Base-by-base conservation (phyloP, 2,888 invertebrate species). In the Stictocephala bisonia region DNA sequence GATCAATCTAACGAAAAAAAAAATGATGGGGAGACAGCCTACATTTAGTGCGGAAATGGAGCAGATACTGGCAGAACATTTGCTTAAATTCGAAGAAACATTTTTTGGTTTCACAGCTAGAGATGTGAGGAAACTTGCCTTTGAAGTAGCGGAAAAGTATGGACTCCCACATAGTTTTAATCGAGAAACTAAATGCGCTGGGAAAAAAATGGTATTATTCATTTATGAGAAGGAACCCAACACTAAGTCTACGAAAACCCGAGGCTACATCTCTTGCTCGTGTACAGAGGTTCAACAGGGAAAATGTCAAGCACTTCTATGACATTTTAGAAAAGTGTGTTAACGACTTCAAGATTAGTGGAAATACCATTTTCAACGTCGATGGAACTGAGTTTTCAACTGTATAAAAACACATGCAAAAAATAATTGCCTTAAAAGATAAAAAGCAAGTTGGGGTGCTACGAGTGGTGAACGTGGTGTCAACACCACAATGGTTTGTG, bases 401-500 rank as follows among this genome's bases (percentile, higher is more conserved):
- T 27, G 60, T 60, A n/a, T 29, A 60, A 60, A 60, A 26, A 9
- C 24, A 22, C 3, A 11, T 26, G 6, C 3, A 44, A 44, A 24
- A 31, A 18, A 27, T 60, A 3, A 4, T 60, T 7, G 60, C 60
- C 22, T 29, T 11, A 9, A 60, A 27, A n/a, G 60, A 29, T 6
- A 60, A 29, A 29, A 24, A 60, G 9, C 60, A 60, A 15, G 31
- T 60, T 9, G 60, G 60, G 27, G 60, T 24, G 31, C n/a, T 13
- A 27, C 60, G 11, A 60, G 60, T 31, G 22, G 60, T 3, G 60
- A 60, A n/a, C 3, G 60, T 7, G 60, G 60, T 3, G 15, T 22
- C 18, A 60, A 60, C 27, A 60, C 27, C 7, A 60, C 60, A 3
- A 27, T 60, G 3, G 56, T 84, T 68, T 84, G 83, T 80, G 80